Conservation (phyloP, 1,140 invertebrate genomes). For the Macrosteles quadrilineatus region DNA sequence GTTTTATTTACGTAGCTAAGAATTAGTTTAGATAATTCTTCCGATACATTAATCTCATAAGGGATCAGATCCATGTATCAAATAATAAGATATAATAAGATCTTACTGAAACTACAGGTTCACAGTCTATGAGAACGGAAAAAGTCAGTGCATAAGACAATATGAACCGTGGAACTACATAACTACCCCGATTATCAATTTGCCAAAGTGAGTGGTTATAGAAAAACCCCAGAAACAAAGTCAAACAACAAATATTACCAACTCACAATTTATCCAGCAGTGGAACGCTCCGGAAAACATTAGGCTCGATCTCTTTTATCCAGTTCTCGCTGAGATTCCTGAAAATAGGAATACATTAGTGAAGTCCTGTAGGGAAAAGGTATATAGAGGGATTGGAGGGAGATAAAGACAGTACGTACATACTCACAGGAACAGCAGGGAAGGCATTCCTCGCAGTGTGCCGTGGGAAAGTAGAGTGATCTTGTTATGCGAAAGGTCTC, state of each 20-base stretch:
- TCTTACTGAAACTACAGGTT: too few species aligned
- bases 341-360: conserved; percentile 35
- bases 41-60: too few species aligned
- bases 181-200: too few species aligned
- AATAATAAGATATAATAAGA: too few species aligned
- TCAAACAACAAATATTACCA: conserved; percentile 21
- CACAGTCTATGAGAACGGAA: too few species aligned
- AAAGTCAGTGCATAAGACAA: too few species aligned
- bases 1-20: too few species aligned
- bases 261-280: conserved; percentile 51
- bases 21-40: too few species aligned
- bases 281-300: conserved; percentile 48
- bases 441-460: conserved; percentile 49
- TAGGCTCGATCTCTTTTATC: conserved; percentile 45
- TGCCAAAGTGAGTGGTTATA: too few species aligned
- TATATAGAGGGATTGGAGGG: background rate
- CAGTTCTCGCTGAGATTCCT: conserved; percentile 51
- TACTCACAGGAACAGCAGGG: conserved; percentile 45
- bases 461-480: conserved; percentile 48
- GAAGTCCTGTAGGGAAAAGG: background rate
- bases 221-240: too few species aligned
- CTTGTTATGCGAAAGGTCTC: conserved; percentile 51
- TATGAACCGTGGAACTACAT: too few species aligned
- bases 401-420: conserved; percentile 35
- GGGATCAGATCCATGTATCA: too few species aligned